Conservation (phyloP, 2,113 vertebrate genomes). For the Chrysochloris asiatica region DNA sequence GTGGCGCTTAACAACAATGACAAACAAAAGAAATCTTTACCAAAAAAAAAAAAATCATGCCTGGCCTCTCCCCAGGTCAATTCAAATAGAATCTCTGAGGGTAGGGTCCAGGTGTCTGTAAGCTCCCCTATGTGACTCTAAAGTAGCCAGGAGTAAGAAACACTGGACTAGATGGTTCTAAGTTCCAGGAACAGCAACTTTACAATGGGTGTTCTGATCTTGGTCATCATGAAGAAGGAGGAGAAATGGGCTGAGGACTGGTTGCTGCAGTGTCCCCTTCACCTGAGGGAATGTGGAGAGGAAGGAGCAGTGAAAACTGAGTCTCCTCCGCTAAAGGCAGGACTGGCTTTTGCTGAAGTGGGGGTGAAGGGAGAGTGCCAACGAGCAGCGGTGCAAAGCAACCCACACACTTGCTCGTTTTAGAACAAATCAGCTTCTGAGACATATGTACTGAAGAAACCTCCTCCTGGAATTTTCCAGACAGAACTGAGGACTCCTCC, state of each 20-base stretch:
- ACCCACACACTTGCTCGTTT: slow-evolving; percentile 75
- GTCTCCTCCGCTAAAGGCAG: slow-evolving; percentile 18
- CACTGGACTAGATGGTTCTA: neutral
- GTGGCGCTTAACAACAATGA: too few relatives aligned
- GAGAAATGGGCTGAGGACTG: neutral
- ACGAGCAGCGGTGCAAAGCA: slow-evolving; percentile 44
- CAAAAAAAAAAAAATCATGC: too few relatives aligned
- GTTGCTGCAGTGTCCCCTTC: neutral
- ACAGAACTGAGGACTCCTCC: slow-evolving; percentile 54
- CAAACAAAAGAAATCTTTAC: too few relatives aligned
- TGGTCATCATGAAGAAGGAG: neutral
- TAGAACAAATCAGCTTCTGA: slow-evolving; percentile 77
- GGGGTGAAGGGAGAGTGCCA: slow-evolving; percentile 54
- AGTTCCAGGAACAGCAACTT: neutral
- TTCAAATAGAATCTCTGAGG: neutral
- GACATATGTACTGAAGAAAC: slow-evolving; percentile 73
- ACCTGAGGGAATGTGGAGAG: neutral
- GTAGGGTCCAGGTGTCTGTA: neutral
- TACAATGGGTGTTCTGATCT: neutral
- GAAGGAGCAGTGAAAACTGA: neutral
- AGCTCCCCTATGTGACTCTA: neutral
- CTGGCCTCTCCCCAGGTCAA: neutral
- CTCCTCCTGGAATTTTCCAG: slow-evolving; percentile 78
- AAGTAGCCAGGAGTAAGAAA: neutral
- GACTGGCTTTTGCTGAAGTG: slow-evolving; percentile 38